Conservation (phyloP, 2,888 invertebrate species). For the Aphidius colemani region DNA sequence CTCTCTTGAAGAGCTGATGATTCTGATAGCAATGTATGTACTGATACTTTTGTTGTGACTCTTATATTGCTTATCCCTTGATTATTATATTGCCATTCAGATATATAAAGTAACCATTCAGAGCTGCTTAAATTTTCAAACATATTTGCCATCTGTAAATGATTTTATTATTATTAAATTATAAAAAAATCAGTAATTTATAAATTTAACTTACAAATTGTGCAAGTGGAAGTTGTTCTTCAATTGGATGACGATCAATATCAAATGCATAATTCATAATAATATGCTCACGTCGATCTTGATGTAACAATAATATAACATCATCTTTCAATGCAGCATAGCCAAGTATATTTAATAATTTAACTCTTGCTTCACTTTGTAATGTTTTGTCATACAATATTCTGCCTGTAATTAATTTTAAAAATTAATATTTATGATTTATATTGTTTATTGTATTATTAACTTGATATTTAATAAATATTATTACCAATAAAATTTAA, state of each 20-base stretch:
- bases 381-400: slow-evolving; percentile 68
- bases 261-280: slow-evolving; percentile 85
- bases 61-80: slow-evolving; percentile 84
- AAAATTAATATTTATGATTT: slow-evolving; percentile 2
- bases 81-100: slow-evolving; percentile 83
- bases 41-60: slow-evolving; percentile 88
- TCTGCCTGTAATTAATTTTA: slow-evolving; percentile 60
- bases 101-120: slow-evolving; percentile 92
- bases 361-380: slow-evolving; percentile 67
- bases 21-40: slow-evolving; percentile 80
- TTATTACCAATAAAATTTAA: slow-evolving; percentile 76
- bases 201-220: slow-evolving; percentile 70
- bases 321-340: slow-evolving; percentile 85
- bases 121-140: slow-evolving; percentile 87
- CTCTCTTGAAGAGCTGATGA: slow-evolving; percentile 74
- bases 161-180: slow-evolving; percentile 4
- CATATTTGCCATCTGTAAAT: slow-evolving; percentile 80
- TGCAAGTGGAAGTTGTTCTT: slow-evolving; percentile 80
- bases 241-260: slow-evolving; percentile 74
- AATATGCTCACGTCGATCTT: slow-evolving; percentile 86
- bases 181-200: slow-evolving; percentile 5
- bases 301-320: slow-evolving; percentile 85
- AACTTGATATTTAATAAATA: not conserved
- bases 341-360: slow-evolving; percentile 73
- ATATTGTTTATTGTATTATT: not conserved